Base-by-base conservation (phyloP, 2,888 invertebrate genomes). In the Drosophila falleni region DNA sequence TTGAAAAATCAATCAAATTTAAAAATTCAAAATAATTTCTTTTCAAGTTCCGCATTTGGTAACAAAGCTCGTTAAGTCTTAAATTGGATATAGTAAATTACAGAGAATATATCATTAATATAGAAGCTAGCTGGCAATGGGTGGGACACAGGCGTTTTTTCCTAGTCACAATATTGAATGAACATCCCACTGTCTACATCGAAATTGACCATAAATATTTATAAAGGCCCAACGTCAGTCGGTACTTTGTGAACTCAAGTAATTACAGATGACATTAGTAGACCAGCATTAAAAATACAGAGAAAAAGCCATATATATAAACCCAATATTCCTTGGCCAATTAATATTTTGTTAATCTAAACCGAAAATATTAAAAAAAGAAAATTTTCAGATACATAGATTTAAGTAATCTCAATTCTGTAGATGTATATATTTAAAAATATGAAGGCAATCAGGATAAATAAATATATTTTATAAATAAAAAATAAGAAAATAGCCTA, bases 201-300 rank as follows among this genome's bases (percentile, higher is more conserved):
- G 39, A 76, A 81, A 83, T 83, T 76, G 70, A 62, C 65, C 73
- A 83, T 81, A 76, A 81, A 81, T 81, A 81, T 81, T 81, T 73
- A 83, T 78, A 58, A 61, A 61, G 54, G 26, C 66, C 11, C 44
- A 54, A 39, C 29, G 41, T 23, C 29, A 31, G 60, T 51, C 46
- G 47, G 51, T 10, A 64, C 60, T 49, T 68, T 39, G 68, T 61
- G 51, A 46, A 50, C 46, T 68, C 35, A 9, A 15, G 70, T 73
- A 73, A 74, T 73, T 73, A 68, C 75, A 33, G 61, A 59, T 62
- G 62, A 62, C 69, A 75, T 73, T 74, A 53, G 53, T 46, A 47
- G 51, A 26, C 33, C 23, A 16, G 31, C 46, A 65, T 47, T 41
- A 33, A 44, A 46, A 41, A 26, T 39, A 19, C 31, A 63, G 35